A percentile compares a stretch with the other conserved stretches of the same genome.
These are phyloP conservation scores for Naso thynnoides DNA, from an alignment of 2,797 vertebrate species.

Conservation along the genomic window DNA sequence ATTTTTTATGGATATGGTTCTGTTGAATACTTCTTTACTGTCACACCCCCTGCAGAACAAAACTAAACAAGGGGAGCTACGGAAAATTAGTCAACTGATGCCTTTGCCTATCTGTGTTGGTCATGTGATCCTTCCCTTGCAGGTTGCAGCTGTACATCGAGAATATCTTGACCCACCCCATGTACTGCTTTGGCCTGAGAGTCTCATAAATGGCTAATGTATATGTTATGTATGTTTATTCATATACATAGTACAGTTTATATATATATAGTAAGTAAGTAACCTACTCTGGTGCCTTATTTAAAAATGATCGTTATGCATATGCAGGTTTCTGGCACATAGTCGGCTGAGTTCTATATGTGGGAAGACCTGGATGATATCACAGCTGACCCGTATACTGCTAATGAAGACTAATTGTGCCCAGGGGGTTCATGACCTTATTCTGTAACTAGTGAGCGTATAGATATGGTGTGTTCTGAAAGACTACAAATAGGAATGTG, in stretches of 20 bases:
- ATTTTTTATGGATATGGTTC: no score
- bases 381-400: conserved; percentile 33
- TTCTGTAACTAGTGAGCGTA: conserved; percentile 13
- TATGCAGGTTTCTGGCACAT: conserved; percentile 19
- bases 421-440: conserved; percentile 30
- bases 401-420: conserved; percentile 58
- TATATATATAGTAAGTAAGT: no score
- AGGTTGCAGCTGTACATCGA: no score
- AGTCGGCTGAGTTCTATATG: conserved; percentile 2
- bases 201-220: background rate
- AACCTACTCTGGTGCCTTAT: background rate
- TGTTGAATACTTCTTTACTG: no score
- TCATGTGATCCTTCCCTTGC: no score
- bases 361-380: conserved; percentile 18
- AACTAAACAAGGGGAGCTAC: no score
- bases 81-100: no score
- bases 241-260: conserved; percentile 1
- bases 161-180: no score
- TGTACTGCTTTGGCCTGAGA: background rate
- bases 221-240: background rate
- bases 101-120: no score
- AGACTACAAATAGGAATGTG: background rate
- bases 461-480: background rate
- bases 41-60: no score
- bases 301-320: conserved; percentile 8